phyloP scores from a whole-genome alignment of 2,888 invertebrate species.

The Reticulitermes lucifugus region DNA sequence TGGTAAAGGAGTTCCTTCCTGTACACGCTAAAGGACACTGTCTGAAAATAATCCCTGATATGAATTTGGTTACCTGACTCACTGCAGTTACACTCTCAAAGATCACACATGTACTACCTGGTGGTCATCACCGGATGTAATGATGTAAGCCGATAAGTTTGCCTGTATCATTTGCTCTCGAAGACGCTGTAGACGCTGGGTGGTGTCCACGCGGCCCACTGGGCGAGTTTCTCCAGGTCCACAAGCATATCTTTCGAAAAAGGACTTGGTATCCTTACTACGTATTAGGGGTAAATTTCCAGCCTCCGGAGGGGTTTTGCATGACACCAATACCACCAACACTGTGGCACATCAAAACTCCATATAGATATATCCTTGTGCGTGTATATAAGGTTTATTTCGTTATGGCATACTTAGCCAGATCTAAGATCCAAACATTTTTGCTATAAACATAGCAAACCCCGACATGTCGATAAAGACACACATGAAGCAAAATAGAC shows the following conservation, averaged over 20 bases:
- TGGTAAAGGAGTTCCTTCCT: no score
- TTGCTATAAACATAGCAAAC: no score
- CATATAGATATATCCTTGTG: not conserved
- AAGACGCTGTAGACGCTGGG: constrained; percentile 50
- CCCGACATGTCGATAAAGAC: no score
- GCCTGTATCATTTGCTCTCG: constrained; percentile 51
- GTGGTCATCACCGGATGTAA: constrained; percentile 56
- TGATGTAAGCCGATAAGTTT: constrained; percentile 55
- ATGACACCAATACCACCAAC: not conserved
- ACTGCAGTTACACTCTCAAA: no score
- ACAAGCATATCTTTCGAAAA: not conserved
- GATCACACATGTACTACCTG: constrained; percentile 50
- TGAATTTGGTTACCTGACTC: no score
- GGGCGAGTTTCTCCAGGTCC: not conserved
- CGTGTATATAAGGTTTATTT: no score
- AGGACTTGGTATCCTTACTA: not conserved
- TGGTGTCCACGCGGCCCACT: constrained; percentile 32
- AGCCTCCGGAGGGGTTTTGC: not conserved
- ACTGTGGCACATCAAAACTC: not conserved
- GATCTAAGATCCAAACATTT: no score
- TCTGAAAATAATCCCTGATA: no score
- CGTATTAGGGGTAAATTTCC: not conserved
- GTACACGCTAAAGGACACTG: no score
- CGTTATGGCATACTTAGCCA: no score
- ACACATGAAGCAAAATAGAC: no score